A percentile compares a stretch with the other conserved stretches of the same genome.
Conservation (phyloP, 2,113 vertebrate species). For the Leuciscus idus region DNA sequence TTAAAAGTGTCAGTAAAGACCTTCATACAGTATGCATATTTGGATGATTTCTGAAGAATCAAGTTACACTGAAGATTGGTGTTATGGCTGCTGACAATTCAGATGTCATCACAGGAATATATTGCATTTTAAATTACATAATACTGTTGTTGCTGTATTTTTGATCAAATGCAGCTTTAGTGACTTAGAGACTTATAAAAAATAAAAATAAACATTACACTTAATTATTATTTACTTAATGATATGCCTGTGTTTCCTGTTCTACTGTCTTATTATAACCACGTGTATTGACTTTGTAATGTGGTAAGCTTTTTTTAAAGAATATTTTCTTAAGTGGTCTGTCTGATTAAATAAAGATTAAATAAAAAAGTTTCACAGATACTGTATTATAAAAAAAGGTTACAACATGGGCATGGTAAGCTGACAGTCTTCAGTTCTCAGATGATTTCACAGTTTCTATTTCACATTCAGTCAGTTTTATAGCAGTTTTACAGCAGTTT, state of each 20-base stretch:
- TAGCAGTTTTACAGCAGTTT: not conserved
- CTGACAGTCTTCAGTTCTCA: not conserved
- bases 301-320: not conserved
- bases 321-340: not conserved
- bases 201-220: not conserved
- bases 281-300: not conserved
- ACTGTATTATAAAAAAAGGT: not conserved
- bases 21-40: not conserved
- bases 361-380: not conserved
- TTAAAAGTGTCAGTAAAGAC: not conserved
- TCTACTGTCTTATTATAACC: not conserved
- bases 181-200: not conserved
- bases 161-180: not conserved
- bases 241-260: not conserved
- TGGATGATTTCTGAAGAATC: not conserved
- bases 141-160: not conserved
- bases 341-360: not conserved
- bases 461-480: constrained; percentile 2
- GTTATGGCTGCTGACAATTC: not conserved
- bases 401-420: not conserved
- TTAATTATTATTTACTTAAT: not conserved
- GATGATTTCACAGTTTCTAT: constrained; percentile 15
- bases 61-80: not conserved
- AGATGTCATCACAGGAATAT: not conserved
- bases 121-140: not conserved